phyloP scores from a whole-genome alignment of 2,113 vertebrate genomes.

The Phasianus colchicus region DNA sequence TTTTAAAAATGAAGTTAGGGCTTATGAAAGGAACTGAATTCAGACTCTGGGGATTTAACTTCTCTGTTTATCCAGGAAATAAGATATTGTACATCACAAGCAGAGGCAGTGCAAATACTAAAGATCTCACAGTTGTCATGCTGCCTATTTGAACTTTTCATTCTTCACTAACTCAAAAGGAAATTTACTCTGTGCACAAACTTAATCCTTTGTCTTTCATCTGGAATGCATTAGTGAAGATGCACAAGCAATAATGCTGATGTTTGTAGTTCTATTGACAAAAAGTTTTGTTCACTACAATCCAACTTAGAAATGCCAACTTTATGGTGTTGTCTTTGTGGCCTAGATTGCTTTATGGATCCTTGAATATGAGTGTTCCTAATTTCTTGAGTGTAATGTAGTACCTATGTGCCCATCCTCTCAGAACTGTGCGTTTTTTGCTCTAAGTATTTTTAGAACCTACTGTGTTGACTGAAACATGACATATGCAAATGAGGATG shows the following conservation, averaged over 20 bases:
- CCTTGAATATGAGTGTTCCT: not conserved
- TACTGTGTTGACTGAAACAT: not conserved
- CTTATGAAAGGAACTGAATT: slow-evolving; percentile 65
- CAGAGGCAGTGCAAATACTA: slow-evolving; percentile 42
- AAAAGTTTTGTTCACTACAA: not conserved
- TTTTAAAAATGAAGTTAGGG: slow-evolving; percentile 70
- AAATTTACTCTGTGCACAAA: not conserved
- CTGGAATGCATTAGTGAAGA: not conserved
- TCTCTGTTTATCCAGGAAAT: slow-evolving; percentile 58
- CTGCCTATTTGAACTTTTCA: not conserved
- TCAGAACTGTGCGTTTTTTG: not conserved
- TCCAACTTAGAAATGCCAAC: not conserved
- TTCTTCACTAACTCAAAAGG: not conserved
- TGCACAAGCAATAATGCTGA: not conserved
- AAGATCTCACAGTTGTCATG: slow-evolving; percentile 19
- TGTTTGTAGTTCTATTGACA: not conserved
- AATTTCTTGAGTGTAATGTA: not conserved
- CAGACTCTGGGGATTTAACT: slow-evolving; percentile 46
- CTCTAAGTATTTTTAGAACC: not conserved
- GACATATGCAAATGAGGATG: not conserved
- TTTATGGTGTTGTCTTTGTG: not conserved
- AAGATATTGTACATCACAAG: slow-evolving; percentile 65
- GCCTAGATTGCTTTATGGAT: not conserved
- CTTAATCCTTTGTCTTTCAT: not conserved
- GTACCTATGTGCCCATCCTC: not conserved